Evolutionary conservation across 2,113 vertebrate genomes (phyloP).

Genomic region (Myanophis thanlyinensis): DNA sequence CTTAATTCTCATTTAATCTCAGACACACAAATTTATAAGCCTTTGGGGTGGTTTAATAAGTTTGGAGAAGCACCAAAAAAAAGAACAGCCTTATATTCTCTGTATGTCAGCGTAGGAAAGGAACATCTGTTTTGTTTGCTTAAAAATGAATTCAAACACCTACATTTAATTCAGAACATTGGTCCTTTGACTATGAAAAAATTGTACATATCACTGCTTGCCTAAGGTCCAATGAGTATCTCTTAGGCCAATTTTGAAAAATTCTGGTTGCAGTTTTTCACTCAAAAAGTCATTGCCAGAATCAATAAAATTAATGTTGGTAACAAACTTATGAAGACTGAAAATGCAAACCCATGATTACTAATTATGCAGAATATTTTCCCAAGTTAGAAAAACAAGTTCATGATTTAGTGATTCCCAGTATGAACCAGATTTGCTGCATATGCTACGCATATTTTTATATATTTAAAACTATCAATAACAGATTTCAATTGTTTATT

Average conservation of each 20-base stretch:
- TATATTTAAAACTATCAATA: constrained; percentile 31
- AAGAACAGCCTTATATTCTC: not conserved
- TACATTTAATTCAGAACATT: not conserved
- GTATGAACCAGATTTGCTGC: constrained; percentile 6
- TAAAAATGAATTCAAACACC: not conserved
- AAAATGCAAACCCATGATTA: not conserved
- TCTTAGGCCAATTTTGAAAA: not conserved
- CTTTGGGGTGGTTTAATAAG: not conserved
- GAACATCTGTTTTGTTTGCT: not conserved
- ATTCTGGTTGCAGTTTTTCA: not conserved
- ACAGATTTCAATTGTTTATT: constrained; percentile 53
- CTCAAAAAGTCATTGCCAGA: not conserved
- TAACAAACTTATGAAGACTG: not conserved
- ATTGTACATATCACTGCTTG: no score
- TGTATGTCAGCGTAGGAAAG: not conserved
- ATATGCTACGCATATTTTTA: constrained; percentile 1
- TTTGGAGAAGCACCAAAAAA: not conserved
- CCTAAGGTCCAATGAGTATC: not conserved
- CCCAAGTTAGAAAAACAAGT: not conserved
- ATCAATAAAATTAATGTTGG: constrained; percentile 12
- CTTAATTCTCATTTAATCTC: not conserved
- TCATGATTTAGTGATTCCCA: constrained; percentile 24
- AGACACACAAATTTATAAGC: not conserved
- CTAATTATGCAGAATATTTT: not conserved
- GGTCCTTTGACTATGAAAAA: not conserved